phyloP scores from a whole-genome alignment of 2,888 invertebrate species.

The Quadriops clusia region DNA sequence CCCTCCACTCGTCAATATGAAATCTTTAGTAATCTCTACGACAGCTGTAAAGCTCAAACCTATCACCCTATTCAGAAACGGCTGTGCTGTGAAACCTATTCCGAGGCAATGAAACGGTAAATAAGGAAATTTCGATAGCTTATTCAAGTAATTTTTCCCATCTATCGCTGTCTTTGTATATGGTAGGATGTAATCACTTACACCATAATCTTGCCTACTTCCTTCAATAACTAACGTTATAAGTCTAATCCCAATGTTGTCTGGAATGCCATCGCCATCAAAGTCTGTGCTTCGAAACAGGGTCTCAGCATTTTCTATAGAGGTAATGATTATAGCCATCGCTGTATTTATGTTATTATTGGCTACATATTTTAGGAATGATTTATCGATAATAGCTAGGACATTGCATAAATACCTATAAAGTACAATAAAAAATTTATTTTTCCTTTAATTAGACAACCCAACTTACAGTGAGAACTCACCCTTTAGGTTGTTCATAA shows the following conservation, averaged over 20 bases:
- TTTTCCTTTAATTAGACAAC: neutral
- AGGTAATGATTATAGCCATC: conserved; percentile 38
- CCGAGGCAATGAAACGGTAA: conserved; percentile 43
- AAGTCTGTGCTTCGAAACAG: conserved; percentile 45
- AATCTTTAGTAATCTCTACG: conserved; percentile 29
- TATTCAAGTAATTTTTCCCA: conserved; percentile 7
- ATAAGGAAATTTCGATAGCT: conserved; percentile 16
- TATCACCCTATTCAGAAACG: conserved; percentile 35
- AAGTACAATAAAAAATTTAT: conserved; percentile 6
- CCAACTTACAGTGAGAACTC: too few relatives aligned
- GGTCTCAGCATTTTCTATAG: conserved; percentile 42
- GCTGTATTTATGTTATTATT: conserved; percentile 38
- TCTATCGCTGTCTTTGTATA: conserved; percentile 9
- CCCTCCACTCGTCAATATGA: conserved; percentile 40
- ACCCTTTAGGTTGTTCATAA: too few relatives aligned
- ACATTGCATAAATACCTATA: conserved; percentile 35
- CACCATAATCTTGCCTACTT: neutral
- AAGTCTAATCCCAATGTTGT: conserved; percentile 44
- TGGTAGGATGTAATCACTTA: conserved; percentile 5
- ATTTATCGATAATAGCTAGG: conserved; percentile 39
- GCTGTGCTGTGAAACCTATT: conserved; percentile 42
- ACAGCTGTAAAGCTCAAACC: conserved; percentile 39
- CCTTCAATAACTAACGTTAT: conserved; percentile 22
- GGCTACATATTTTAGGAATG: conserved; percentile 39
- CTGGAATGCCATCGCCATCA: conserved; percentile 41